These are phyloP conservation scores for Sinhomidia bicolor DNA, from an alignment of 2,888 invertebrate species.

Conservation along the genomic window DNA sequence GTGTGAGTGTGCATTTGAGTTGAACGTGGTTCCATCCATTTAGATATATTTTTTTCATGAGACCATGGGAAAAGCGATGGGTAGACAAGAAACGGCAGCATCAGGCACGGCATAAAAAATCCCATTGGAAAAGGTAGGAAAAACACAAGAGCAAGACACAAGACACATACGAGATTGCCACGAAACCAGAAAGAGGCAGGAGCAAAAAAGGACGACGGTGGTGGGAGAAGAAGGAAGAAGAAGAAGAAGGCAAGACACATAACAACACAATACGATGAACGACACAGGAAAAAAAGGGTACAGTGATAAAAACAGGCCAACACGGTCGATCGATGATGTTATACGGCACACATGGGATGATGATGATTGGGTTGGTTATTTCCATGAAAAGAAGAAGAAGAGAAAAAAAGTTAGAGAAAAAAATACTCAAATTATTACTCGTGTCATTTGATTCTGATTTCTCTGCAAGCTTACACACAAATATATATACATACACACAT, in stretches of 20 bases:
- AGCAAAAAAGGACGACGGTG: no score
- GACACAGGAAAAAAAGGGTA: constrained; percentile 20
- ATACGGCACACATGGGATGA: constrained; percentile 44
- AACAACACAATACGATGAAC: not conserved
- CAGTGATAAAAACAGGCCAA: constrained; percentile 27
- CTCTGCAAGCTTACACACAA: no score
- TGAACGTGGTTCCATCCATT: constrained; percentile 42
- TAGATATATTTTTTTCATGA: constrained; percentile 35
- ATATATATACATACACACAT: no score
- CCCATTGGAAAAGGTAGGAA: constrained; percentile 29
- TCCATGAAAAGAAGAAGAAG: constrained; percentile 46
- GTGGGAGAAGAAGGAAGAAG: not conserved
- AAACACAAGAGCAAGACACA: not conserved
- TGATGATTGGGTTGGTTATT: constrained; percentile 42
- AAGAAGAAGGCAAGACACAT: not conserved
- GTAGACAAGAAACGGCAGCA: not conserved
- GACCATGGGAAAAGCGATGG: constrained; percentile 31
- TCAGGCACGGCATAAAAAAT: not conserved
- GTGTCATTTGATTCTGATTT: constrained; percentile 43
- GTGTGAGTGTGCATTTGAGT: constrained; percentile 30
- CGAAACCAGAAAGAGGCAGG: no score
- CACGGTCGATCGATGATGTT: constrained; percentile 53
- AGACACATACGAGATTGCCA: constrained; percentile 25
- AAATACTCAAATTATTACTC: constrained; percentile 45
- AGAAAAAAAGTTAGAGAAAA: constrained; percentile 39